Base-by-base conservation (phyloP, 2,888 invertebrate genomes). In the Strigamia transsilvanica region DNA sequence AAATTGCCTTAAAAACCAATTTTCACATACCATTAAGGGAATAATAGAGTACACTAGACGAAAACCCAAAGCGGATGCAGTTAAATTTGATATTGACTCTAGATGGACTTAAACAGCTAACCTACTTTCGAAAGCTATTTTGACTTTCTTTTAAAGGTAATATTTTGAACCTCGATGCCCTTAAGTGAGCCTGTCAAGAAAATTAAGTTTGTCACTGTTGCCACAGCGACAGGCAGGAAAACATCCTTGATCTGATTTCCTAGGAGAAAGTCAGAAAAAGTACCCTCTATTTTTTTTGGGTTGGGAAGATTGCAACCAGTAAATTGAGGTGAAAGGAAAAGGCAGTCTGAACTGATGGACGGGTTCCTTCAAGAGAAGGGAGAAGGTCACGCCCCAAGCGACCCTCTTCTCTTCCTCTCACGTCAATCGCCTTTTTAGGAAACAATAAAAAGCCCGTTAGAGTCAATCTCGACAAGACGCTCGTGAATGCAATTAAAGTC, bases 181-280 rank as follows among this genome's bases (percentile, higher is more conserved):
- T n/a, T 46, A 51, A 80, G 42, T 41, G 79, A 79, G 42, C 27
- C 79, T 79, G 79, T 42, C 27, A 23, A 51, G 80, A 42, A 80
- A 80, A 80, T 80, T 80, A 51, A 51, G 80, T 80, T 80, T 80
- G 80, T 46, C 42, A 80, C 23, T 42, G 80, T 80, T 80, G 80
- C 80, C 80, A 80, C 42, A 46, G 80, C 80, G 42, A 80, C 51
- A 46, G 51, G 46, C 32, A 80, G 80, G 80, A 38, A 80, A 80
- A 80, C 80, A 80, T 80, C 80, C 80, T 80, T 80, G 42, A 80
- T 80, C 42, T 32, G 51, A 80, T 80, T 80, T 80, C 32, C 66
- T 66, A 66, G n/a, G 66, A 66, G 66, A 66, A 66, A 66, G 66
- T 66, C 66, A 66, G 66, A 66, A 66, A 32, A 15, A 32, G 32